A percentile compares a stretch with the other conserved stretches of the same genome.
Evolutionary conservation across 2,797 vertebrate genomes (phyloP).

Genomic region (Taenioides sp.): DNA sequence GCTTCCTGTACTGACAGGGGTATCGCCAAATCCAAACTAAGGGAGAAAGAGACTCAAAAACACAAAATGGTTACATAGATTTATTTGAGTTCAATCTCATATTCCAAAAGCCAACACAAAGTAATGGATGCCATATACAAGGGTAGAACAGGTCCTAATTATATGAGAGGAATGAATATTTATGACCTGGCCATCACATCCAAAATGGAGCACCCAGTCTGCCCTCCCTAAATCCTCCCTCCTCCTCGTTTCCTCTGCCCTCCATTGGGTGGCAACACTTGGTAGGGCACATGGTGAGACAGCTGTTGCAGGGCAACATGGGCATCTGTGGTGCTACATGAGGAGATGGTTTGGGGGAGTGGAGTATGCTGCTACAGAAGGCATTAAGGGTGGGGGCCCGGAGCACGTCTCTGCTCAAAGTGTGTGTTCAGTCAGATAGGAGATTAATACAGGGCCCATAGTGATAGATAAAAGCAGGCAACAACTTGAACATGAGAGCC

Average conservation of each 20-base stretch:
- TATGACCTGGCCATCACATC: slow-evolving; percentile 66
- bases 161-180: slow-evolving; percentile 65
- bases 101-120: slow-evolving; percentile 27
- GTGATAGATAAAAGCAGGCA: slow-evolving; percentile 8
- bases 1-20: slow-evolving; percentile 62
- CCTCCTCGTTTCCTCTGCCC: slow-evolving; percentile 69
- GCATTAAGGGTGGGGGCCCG: slow-evolving; percentile 36
- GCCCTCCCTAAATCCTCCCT: slow-evolving; percentile 48
- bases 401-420: slow-evolving; percentile 27
- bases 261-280: slow-evolving; percentile 82
- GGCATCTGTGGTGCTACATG: slow-evolving; percentile 79
- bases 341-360: slow-evolving; percentile 49
- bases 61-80: slow-evolving; percentile 23
- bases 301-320: slow-evolving; percentile 84
- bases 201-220: slow-evolving; percentile 55
- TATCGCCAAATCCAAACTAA: slow-evolving; percentile 53
- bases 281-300: slow-evolving; percentile 84
- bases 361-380: slow-evolving; percentile 38
- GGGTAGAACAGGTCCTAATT: slow-evolving; percentile 25
- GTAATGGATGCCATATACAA: slow-evolving; percentile 9
- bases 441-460: slow-evolving; percentile 18
- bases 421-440: slow-evolving; percentile 26
- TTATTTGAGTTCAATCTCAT: slow-evolving; percentile 18
- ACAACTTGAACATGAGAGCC: slow-evolving; percentile 20
- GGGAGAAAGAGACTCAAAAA: slow-evolving; percentile 24